Evolutionary conservation across 2,888 invertebrate genomes (phyloP).

Genomic region (Plemyria rubiginata): DNA sequence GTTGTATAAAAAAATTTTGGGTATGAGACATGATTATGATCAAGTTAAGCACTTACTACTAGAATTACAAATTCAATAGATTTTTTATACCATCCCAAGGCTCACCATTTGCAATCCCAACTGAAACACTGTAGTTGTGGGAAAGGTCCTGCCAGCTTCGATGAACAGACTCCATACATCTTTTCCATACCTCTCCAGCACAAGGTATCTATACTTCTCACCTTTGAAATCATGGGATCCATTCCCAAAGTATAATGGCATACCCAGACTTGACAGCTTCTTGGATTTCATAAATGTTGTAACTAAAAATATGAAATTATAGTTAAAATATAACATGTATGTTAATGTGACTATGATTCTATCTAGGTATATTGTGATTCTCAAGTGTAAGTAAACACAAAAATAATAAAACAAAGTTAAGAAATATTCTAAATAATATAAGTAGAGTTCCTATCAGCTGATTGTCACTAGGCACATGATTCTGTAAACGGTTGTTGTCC

Average conservation of each 20-base stretch:
- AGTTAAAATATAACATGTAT: too few relatives aligned
- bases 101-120: slow-evolving; percentile 93
- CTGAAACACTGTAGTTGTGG: slow-evolving; percentile 90
- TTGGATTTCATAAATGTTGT: slow-evolving; percentile 87
- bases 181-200: slow-evolving; percentile 95
- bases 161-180: slow-evolving; percentile 93
- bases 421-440: too few relatives aligned
- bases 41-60: neutral
- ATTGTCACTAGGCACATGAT: too few relatives aligned
- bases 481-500: too few relatives aligned
- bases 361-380: too few relatives aligned
- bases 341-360: too few relatives aligned
- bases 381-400: too few relatives aligned
- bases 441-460: too few relatives aligned
- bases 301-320: slow-evolving; percentile 83
- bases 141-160: slow-evolving; percentile 87
- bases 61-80: neutral
- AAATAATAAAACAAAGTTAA: neutral
- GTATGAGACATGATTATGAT: too few relatives aligned
- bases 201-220: slow-evolving; percentile 93
- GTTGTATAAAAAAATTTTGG: too few relatives aligned
- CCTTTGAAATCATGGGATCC: slow-evolving; percentile 92
- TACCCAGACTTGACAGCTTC: slow-evolving; percentile 90
- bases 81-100: too few relatives aligned
- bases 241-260: slow-evolving; percentile 93